Percentiles rank a stretch among this genome's conserved stretches.
These are phyloP conservation scores for Artemia franciscana DNA, from an alignment of 1,140 invertebrate genomes.

Conservation along the genomic window DNA sequence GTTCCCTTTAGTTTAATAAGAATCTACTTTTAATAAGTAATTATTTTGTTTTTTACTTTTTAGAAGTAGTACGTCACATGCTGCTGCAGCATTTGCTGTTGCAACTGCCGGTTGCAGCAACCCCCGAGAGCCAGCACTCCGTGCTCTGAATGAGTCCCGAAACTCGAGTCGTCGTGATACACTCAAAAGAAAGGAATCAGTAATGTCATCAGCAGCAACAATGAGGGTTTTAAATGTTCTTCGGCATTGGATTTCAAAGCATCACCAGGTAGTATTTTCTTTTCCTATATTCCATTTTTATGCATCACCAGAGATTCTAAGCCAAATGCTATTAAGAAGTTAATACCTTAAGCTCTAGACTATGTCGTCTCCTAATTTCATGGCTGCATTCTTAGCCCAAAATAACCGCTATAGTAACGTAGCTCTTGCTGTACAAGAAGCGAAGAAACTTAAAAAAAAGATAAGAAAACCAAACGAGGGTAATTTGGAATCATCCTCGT, in stretches of 20 bases:
- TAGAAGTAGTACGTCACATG: constrained; percentile 70
- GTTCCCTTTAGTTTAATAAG: background rate
- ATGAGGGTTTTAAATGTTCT: constrained; percentile 79
- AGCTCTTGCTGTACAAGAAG: no score
- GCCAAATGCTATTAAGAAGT: no score
- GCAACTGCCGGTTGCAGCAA: constrained; percentile 70
- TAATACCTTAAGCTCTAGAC: no score
- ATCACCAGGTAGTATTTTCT: constrained; percentile 24
- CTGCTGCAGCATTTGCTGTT: constrained; percentile 72
- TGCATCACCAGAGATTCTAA: no score
- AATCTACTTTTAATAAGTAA: background rate
- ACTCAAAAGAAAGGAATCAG: constrained; percentile 42
- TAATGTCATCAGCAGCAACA: constrained; percentile 72
- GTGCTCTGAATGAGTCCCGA: constrained; percentile 7
- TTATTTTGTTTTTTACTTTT: constrained; percentile 6
- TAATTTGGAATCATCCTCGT: no score
- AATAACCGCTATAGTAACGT: no score
- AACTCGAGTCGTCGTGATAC: background rate
- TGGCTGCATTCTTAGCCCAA: no score
- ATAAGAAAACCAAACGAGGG: no score
- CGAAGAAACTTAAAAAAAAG: no score
- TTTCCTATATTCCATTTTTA: no score
- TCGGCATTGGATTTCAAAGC: constrained; percentile 47
- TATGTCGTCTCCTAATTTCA: no score
- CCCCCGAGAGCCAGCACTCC: constrained; percentile 31